Conservation (phyloP, 2,113 vertebrate species). For the Scolopax mira region DNA sequence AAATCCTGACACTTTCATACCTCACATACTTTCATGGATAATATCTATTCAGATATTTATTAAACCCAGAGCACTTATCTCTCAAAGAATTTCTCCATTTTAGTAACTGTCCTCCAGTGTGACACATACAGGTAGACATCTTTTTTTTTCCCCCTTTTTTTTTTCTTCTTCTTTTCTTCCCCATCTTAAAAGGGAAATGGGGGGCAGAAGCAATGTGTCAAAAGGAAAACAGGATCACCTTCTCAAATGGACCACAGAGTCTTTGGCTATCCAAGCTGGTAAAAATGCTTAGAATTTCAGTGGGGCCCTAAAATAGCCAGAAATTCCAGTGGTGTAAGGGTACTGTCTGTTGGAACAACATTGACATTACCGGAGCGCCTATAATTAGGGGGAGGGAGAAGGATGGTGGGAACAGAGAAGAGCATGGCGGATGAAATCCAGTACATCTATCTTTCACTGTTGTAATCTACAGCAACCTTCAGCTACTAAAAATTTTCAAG, state of each 20-base stretch:
- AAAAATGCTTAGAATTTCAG: background rate
- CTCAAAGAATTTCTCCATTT: no score
- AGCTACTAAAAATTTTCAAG: background rate
- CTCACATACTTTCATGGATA: background rate
- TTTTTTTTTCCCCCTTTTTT: no score
- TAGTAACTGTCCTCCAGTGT: no score
- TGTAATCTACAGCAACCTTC: background rate
- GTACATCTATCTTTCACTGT: background rate
- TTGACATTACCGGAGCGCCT: background rate
- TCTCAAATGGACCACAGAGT: background rate
- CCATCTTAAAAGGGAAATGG: no score
- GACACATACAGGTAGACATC: no score
- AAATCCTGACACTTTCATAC: background rate
- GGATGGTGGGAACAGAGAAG: background rate
- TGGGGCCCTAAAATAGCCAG: background rate
- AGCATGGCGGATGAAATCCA: background rate
- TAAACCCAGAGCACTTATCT: no score
- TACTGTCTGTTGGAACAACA: background rate
- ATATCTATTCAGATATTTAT: background rate
- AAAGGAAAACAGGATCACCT: background rate
- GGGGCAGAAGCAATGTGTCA: background rate
- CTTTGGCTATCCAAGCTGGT: background rate
- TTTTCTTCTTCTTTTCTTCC: no score
- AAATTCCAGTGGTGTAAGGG: background rate
- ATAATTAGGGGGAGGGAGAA: background rate